These are phyloP conservation scores for Epinephelus malabaricus DNA, from an alignment of 2,797 vertebrate genomes.

Conservation along the genomic window DNA sequence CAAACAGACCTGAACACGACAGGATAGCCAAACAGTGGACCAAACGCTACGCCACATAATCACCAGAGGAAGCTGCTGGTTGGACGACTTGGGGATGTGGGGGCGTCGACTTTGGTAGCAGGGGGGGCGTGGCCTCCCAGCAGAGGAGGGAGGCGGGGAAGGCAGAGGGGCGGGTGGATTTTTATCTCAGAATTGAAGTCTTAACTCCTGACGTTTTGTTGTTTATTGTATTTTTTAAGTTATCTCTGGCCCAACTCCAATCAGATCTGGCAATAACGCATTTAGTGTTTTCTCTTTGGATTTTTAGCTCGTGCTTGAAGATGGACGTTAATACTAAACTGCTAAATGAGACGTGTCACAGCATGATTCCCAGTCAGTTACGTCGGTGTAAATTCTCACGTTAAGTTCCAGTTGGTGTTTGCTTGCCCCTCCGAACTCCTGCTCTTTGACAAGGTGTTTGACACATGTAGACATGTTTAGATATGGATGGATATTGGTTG, in stretches of 20 bases:
- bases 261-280: constrained; percentile 86
- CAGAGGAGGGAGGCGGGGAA: constrained; percentile 75
- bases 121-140: constrained; percentile 62
- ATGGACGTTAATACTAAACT: constrained; percentile 61
- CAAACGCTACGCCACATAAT: constrained; percentile 96
- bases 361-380: constrained; percentile 73
- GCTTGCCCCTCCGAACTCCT: constrained; percentile 34
- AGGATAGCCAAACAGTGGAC: constrained; percentile 98
- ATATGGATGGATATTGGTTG: constrained; percentile 61
- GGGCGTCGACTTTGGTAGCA: constrained; percentile 27
- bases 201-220: constrained; percentile 81
- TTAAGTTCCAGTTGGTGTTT: constrained; percentile 72
- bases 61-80: constrained; percentile 74
- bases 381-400: constrained; percentile 71
- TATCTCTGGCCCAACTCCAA: constrained; percentile 91
- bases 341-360: constrained; percentile 74
- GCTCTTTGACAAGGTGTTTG: constrained; percentile 43
- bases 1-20: constrained; percentile 97
- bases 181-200: constrained; percentile 94
- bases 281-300: constrained; percentile 75
- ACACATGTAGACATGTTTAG: constrained; percentile 68
- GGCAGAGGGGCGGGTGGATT: constrained; percentile 86
- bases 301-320: constrained; percentile 68
- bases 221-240: constrained; percentile 87
- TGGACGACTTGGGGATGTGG: constrained; percentile 80